phyloP scores from a whole-genome alignment of 2,888 invertebrate genomes.

The Sturmia bella region DNA sequence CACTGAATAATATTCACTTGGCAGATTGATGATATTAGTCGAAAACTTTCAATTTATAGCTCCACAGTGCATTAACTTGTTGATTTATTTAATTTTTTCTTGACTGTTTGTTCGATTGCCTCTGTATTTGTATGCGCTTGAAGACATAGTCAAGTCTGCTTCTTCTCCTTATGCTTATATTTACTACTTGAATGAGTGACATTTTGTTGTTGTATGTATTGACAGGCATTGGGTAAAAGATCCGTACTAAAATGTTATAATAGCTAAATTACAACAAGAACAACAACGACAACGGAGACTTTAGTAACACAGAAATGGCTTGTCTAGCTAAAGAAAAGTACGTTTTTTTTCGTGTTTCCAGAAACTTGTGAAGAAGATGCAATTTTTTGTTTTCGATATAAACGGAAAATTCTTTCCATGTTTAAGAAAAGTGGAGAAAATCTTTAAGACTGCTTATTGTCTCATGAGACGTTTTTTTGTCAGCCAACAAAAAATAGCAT shows the following conservation, averaged over 20 bases:
- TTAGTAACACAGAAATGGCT: conserved; percentile 38
- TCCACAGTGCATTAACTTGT: conserved; percentile 31
- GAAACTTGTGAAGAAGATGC: conserved; percentile 66
- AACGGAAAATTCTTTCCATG: conserved; percentile 58
- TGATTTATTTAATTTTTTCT: conserved; percentile 16
- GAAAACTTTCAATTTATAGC: neutral
- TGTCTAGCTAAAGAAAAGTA: conserved; percentile 41
- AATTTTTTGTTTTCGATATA: conserved; percentile 41
- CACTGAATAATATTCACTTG: no score
- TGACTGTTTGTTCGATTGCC: conserved; percentile 3
- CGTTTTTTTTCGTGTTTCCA: conserved; percentile 18
- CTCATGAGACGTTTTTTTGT: conserved; percentile 64
- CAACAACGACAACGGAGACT: conserved; percentile 41
- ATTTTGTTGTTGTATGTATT: conserved; percentile 72
- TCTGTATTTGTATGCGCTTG: neutral
- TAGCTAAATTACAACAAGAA: conserved; percentile 53
- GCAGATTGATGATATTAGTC: no score
- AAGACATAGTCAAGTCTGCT: conserved; percentile 42
- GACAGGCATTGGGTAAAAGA: conserved; percentile 71
- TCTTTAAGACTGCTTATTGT: conserved; percentile 63
- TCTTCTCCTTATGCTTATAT: conserved; percentile 55
- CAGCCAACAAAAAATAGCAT: conserved; percentile 6
- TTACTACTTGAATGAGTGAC: conserved; percentile 72
- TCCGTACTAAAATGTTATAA: conserved; percentile 66
- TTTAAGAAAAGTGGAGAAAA: conserved; percentile 48